Evolutionary conservation across 2,888 invertebrate genomes (phyloP).

Genomic region (Pseudococcus longispinus): DNA sequence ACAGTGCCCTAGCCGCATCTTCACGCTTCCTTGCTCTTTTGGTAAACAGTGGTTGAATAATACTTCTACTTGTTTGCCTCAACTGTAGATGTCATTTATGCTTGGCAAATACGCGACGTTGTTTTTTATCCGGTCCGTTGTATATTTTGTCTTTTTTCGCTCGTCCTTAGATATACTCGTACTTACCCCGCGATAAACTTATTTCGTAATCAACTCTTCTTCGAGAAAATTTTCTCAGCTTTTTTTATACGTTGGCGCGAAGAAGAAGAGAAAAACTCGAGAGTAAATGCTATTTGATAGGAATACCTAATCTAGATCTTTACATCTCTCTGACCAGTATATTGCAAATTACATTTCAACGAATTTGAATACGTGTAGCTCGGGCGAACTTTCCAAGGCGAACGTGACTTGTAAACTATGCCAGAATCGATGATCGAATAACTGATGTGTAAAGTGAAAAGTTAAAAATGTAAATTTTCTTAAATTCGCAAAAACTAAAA

Average conservation of each 20-base stretch:
- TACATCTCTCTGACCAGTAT: constrained; percentile 15
- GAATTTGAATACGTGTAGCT: constrained; percentile 37
- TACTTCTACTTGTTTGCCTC: constrained; percentile 33
- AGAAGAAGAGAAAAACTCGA: neutral
- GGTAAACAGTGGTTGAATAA: constrained; percentile 37
- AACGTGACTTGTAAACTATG: constrained; percentile 39
- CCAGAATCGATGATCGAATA: constrained; percentile 36
- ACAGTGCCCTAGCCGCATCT: constrained; percentile 56
- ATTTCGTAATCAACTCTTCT: constrained; percentile 31
- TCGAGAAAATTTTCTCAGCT: neutral
- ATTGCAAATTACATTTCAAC: constrained; percentile 37
- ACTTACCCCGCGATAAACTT: neutral
- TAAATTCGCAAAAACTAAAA: constrained; percentile 38
- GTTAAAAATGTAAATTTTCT: constrained; percentile 47
- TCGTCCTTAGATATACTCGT: too few species aligned
- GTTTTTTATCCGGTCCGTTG: neutral
- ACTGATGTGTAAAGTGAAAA: constrained; percentile 39
- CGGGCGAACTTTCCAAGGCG: neutral
- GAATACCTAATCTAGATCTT: constrained; percentile 23
- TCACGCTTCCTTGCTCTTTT: constrained; percentile 53
- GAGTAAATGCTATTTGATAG: constrained; percentile 30
- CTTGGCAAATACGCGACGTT: neutral
- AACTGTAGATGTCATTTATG: constrained; percentile 36
- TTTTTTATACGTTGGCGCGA: neutral
- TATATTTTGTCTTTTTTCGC: neutral